Base-by-base conservation (phyloP, 2,888 invertebrate species). In the Craniophora ligustri region DNA sequence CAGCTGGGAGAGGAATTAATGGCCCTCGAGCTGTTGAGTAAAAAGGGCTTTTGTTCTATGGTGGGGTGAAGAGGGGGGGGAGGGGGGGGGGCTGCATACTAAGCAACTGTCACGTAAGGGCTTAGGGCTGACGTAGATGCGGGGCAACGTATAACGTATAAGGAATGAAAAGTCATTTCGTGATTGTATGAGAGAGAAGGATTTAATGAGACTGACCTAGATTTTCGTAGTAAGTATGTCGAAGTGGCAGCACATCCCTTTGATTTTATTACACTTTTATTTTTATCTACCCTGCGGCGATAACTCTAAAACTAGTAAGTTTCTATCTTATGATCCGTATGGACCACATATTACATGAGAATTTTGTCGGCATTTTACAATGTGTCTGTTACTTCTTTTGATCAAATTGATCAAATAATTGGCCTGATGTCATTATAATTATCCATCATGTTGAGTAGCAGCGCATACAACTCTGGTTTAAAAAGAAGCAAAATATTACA, bases 11-110 rank as follows among this genome's bases (percentile, higher is more conserved):
- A 56, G 71, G 73, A 72, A 75, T 75, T 75, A 75, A 75, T 70
- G 70, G 60, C 69, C 65, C 77, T 76, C 62, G 31, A 63, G 59
- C 50, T 56, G 65, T 63, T 55, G 51, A 61, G 72, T 62, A 73
- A 75, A 78, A 79, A 76, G 74, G 74, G 75, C 76, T 66, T 77
- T 81, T 81, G 81, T 80, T 54, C 67, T 35, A 32, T n/a, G 41
- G 53, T 49, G 62, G 62, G 73, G 61, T 67, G 65, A 53, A 61
- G 64, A 69, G 61, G 49, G 61, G 41, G 59, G 49, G 62, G 65
- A 53, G 59, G 64, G 70, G 61, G 49, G 61, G 41, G 59, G 49
- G 62, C 57, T 64, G 72, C 69, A 46, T 66, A 62, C 73, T 70
- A 67, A 69, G 77, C 72, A 64, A 72, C 60, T 71, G 73, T 59